Base-by-base conservation (phyloP, 92 coral and sea anemone species). In the Pocillopora meandrina region DNA sequence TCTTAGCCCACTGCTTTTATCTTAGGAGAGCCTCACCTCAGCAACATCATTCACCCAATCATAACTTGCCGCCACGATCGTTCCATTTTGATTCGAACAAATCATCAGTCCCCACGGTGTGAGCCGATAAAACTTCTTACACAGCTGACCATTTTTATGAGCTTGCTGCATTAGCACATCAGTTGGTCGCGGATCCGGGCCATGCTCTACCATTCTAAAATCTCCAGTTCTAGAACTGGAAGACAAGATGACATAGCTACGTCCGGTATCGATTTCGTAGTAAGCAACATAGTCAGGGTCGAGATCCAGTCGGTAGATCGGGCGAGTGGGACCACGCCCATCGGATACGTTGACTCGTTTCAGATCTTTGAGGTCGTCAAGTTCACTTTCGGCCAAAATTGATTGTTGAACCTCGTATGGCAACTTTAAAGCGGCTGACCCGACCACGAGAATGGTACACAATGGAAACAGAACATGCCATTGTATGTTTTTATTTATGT, bases 241-340 rank as follows among this genome's bases (percentile, higher is more conserved):
- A 66, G 71, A 66, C 12, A 66, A 23, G 35, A 66, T 17, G 4
- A 66, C 42, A 36, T 66, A 66, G 35, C 31, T 7, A 66, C 76
- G 64, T 82, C 74, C 88, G 14, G 74, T 85, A 64, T 86, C 82
- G 20, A 90, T 69, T 69, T 90, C 93, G 63, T 86, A 90, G 69
- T 90, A 90, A 14, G 90, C 93, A 7, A 83, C 52, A 76, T 86
- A 90, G 68, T 79, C 79, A 2, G 85, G 79, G 19, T 78, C 88
- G 74, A 90, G 87, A 79, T 90, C 93, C 83, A 86, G 87, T 75
- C 93, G 87, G 58, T 90, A 90, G 76, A 90, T 73, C 12, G 74
- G 70, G 31, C 88, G 84, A 18, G 78, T 87, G 78, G 35, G 81
- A 35, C 81, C 81, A 16, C 14, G 59, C 31, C 35, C 81, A 61